Base-by-base conservation (phyloP, 2,797 vertebrate species). In the Orestias chungarensis region DNA sequence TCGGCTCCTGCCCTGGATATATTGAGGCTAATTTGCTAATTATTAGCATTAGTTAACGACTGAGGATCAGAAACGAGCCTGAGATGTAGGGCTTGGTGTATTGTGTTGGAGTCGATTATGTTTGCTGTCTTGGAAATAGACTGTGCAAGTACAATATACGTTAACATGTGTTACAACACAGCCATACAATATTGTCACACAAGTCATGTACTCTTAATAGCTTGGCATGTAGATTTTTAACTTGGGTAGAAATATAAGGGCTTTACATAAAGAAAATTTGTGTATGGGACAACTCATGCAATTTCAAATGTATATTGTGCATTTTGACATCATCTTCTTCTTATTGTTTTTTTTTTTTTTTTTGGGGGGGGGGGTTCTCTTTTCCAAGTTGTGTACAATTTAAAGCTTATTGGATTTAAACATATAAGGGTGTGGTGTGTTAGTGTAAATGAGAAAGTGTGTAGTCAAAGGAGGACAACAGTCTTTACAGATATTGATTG, bases 21-120 rank as follows among this genome's bases (percentile, higher is more conserved):
- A 93, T 93, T 91, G 90, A 90, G 87, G 89, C 89, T 91, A 91
- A 91, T 92, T 92, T 88, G 87, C 85, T 91, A 91, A 92, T 93
- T 92, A 90, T 86, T 76, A 80, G 85, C 85, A 91, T 92, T 93
- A 90, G 87, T 88, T 87, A 86, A 89, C 79, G 70, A 79, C 81
- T 78, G 80, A 83, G 85, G 78, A 88, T 81, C 47, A 69, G 82
- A 89, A 84, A 81, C 61, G 69, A 83, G 85, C 73, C 14, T 12
- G 71, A 78, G 82, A 87, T 89, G 79, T 47, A 57, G 83, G 78
- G 81, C 78, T 85, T 15, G 20, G 73, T 62, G 82, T 79, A 82
- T 86, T 87, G 82, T 87, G 83, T 73, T 85, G 55, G 73, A 82
- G 78, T 84, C 27, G 66, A 87, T 89, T 84, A 86, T 88, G 85